phyloP scores from a whole-genome alignment of 2,888 invertebrate species.

The Tenthredo mesomela region DNA sequence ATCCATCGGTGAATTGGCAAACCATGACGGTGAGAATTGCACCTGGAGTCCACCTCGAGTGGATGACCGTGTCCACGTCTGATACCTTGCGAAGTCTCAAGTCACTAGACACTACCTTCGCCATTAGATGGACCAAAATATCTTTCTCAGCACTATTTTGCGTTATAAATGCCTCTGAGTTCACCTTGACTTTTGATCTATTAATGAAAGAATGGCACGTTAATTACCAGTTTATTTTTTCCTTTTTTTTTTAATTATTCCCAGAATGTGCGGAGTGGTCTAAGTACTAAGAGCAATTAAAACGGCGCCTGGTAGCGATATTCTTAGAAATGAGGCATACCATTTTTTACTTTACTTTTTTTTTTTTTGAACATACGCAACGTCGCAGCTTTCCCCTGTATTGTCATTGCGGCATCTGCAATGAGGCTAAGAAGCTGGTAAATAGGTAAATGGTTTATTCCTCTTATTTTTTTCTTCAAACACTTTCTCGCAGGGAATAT shows the following conservation, averaged over 20 bases:
- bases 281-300: constrained; percentile 6
- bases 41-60: constrained; percentile 1
- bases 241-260: not conserved
- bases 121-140: constrained; percentile 15
- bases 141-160: not conserved
- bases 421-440: constrained; percentile 8
- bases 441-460: not conserved
- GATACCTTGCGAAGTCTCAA: constrained; percentile 16
- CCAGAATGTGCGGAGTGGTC: not conserved
- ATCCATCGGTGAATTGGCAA: constrained; percentile 27
- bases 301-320: constrained; percentile 22
- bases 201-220: not conserved
- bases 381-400: not conserved
- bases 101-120: not conserved
- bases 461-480: not conserved
- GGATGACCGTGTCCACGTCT: not conserved
- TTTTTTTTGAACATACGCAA: constrained; percentile 16
- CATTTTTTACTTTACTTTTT: not conserved
- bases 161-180: not conserved
- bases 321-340: not conserved
- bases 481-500: not conserved
- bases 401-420: constrained; percentile 8
- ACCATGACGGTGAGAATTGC: constrained; percentile 12
- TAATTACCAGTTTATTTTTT: not conserved
- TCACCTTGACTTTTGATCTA: constrained; percentile 36